These are phyloP conservation scores for Brachionus asplanchnoidis DNA, from an alignment of 1,140 invertebrate species.

Conservation along the genomic window DNA sequence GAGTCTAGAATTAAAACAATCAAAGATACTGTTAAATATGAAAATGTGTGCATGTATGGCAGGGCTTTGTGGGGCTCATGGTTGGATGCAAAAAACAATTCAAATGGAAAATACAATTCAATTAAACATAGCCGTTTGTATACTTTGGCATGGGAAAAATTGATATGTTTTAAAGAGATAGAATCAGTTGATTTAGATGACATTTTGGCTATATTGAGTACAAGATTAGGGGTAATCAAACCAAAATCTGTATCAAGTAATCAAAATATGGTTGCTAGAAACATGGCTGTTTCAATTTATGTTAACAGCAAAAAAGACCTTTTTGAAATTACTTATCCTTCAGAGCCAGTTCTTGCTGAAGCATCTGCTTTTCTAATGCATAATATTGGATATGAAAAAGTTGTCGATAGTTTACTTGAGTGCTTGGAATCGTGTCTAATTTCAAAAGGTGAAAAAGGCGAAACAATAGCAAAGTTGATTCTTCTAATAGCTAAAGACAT, in stretches of 20 bases:
- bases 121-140: not conserved
- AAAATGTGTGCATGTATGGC: not conserved
- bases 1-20: not conserved
- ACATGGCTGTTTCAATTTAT: not conserved
- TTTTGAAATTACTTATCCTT: not conserved
- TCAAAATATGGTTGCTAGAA: not conserved
- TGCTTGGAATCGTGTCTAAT: not conserved
- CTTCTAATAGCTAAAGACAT: not conserved
- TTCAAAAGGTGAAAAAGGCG: not conserved
- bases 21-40: not conserved
- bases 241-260: not conserved
- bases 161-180: not conserved
- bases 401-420: not conserved
- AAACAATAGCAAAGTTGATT: constrained; percentile 1
- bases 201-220: not conserved
- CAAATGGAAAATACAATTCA: not conserved
- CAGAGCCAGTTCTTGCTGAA: not conserved
- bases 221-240: not conserved
- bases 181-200: not conserved
- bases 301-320: not conserved
- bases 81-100: not conserved
- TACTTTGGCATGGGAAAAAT: not conserved
- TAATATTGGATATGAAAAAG: not conserved
- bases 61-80: constrained; percentile 16
- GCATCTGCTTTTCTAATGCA: constrained; percentile 8